Percentiles rank a stretch among this genome's conserved stretches.
Conservation (phyloP, 2,888 invertebrate species). For the Drosophila niveifrons region DNA sequence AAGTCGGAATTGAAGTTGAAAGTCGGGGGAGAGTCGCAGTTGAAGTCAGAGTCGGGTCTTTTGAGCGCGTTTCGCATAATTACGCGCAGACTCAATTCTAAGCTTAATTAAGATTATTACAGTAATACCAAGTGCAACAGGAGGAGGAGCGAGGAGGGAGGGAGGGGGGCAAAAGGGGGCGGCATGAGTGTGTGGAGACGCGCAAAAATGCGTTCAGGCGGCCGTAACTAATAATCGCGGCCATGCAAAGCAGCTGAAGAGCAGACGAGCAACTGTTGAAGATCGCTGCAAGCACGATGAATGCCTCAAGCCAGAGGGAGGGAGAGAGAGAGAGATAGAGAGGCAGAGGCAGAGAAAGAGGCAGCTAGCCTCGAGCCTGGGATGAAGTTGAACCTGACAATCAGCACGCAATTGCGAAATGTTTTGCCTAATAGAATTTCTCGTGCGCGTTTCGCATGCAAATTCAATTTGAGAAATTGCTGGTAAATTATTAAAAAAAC, state of each 20-base stretch:
- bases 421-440: constrained; percentile 79
- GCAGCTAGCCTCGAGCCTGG: constrained; percentile 1
- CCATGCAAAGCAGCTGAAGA: constrained; percentile 67
- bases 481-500: constrained; percentile 25
- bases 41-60: constrained; percentile 16
- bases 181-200: constrained; percentile 40
- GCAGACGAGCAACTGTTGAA: background rate
- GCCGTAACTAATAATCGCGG: constrained; percentile 80
- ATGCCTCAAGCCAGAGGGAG: constrained; percentile 15
- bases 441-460: constrained; percentile 76
- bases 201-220: constrained; percentile 80
- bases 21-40: background rate
- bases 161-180: background rate
- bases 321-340: background rate
- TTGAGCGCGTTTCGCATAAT: constrained; percentile 79
- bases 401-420: constrained; percentile 81
- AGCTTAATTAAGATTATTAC: constrained; percentile 80
- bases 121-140: constrained; percentile 41
- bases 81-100: constrained; percentile 79
- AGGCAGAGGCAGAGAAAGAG: background rate
- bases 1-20: background rate
- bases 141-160: background rate
- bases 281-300: background rate
- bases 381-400: constrained; percentile 58
- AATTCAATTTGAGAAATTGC: constrained; percentile 60